Evolutionary conservation across 1,140 invertebrate species (phyloP), one percentile per base, ranked within the genome.

Genomic region (Drosophila mauritiana): DNA sequence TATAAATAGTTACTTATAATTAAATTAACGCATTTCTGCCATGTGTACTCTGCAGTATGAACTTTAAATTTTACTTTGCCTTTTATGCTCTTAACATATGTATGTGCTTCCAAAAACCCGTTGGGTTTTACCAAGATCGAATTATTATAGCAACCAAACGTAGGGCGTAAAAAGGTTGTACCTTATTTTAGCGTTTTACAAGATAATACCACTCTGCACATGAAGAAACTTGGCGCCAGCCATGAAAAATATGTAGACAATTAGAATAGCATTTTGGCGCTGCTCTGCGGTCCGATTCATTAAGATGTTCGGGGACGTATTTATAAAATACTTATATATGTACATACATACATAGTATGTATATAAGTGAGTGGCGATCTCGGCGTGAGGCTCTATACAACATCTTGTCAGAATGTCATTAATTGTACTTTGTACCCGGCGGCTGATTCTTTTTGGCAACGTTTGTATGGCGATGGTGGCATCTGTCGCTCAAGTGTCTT

Each of bases 341-440:
- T 7, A 27, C 27, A 12, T 56, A 37, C 10, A 8, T 1, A 58
- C 37, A 6, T 39, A 4, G 17, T 36, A 45, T 39, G 42, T 51
- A 62, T 55, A 54, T 56, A 37, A 7, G n/a, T 45, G 46, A 62
- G 56, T 43, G 45, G 17, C 36, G 57, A 62, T 52, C 46, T 43
- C 48, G 31, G 58, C 22, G 55, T 27, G 46, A 46, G 74, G 17
- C 63, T 75, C 36, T 62, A 49, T 65, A 61, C 77, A 85, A 67
- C 76, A 85, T 74, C 74, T 80, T 80, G 77, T 73, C 78, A 78
- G 67, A 85, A 81, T 86, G 82, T 86, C 81, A 86, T 78, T 78
- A 74, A 85, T 56, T 86, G 82, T 78, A 86, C 82, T 85, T 85
- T 78, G 81, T 45, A 78, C 78, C 58, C 52, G 65, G 65, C 73